Evolutionary conservation across 2,113 vertebrate species (phyloP).

Genomic region (Esox niger): DNA sequence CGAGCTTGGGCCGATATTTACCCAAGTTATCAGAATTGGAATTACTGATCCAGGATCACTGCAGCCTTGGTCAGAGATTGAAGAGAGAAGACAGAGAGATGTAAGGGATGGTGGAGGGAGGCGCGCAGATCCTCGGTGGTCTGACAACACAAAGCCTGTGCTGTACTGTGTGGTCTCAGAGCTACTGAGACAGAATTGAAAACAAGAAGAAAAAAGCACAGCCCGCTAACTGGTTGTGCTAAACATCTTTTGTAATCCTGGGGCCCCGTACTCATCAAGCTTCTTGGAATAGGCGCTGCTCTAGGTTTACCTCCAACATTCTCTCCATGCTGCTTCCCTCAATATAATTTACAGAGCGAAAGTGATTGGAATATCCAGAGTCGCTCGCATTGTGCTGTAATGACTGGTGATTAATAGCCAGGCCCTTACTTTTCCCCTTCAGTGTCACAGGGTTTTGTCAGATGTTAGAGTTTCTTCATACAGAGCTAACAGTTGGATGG

Average conservation of each 20-base stretch:
- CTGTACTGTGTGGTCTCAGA: not conserved
- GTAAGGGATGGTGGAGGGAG: not conserved
- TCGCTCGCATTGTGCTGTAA: constrained; percentile 20
- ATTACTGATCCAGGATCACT: no score
- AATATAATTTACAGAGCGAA: not conserved
- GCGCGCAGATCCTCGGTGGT: not conserved
- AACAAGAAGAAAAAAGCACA: not conserved
- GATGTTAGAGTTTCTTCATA: constrained; percentile 19
- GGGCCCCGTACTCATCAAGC: no score
- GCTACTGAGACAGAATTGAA: not conserved
- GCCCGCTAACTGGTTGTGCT: constrained; percentile 1
- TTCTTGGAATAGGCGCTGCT: not conserved
- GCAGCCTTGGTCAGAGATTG: not conserved
- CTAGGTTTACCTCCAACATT: no score
- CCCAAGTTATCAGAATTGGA: no score
- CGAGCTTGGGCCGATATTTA: no score
- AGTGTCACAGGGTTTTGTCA: constrained; percentile 1
- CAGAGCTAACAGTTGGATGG: constrained; percentile 31
- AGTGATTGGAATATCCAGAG: not conserved
- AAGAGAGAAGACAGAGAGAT: not conserved
- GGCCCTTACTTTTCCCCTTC: constrained; percentile 17
- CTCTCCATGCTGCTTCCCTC: no score
- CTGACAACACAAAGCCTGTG: constrained; percentile 8
- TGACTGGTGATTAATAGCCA: constrained; percentile 23
- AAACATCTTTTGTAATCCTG: not conserved